Evolutionary conservation across 92 coral and sea anemone species (phyloP).

Genomic region (Galaxea fascicularis): DNA sequence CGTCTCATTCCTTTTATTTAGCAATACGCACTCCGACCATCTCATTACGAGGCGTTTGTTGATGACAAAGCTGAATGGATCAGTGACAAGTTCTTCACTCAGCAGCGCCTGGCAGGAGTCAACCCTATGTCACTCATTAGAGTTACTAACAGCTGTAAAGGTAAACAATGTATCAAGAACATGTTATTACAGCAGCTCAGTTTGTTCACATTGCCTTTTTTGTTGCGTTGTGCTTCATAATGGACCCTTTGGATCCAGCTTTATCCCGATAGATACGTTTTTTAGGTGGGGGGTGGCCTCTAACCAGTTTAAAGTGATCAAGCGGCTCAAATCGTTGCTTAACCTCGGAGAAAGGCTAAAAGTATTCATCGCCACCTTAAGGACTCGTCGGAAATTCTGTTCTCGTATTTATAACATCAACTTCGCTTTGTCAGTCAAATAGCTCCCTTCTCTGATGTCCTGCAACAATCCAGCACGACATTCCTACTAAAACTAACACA

Average conservation of each 20-base stretch:
- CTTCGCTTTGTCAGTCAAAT: background rate
- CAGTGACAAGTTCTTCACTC: constrained; percentile 58
- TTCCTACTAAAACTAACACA: background rate
- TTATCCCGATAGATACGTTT: background rate
- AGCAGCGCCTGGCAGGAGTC: constrained; percentile 62
- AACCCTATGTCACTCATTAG: constrained; percentile 61
- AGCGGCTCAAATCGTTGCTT: background rate
- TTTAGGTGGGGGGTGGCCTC: background rate
- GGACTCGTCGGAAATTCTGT: background rate
- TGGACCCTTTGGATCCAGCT: background rate
- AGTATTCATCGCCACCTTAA: background rate
- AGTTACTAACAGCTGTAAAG: constrained; percentile 1
- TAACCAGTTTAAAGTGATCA: background rate
- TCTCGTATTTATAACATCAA: background rate
- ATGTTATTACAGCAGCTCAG: background rate
- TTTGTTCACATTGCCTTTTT: background rate
- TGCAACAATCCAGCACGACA: background rate
- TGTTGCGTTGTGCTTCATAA: background rate
- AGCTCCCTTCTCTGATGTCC: background rate
- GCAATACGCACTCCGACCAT: constrained; percentile 23
- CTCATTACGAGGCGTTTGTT: constrained; percentile 21
- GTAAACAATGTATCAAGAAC: background rate
- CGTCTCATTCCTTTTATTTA: background rate
- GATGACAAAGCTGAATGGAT: constrained; percentile 27
- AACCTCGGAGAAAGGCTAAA: background rate